Base-by-base conservation (phyloP, 2,113 vertebrate species). In the Heteronetta atricapilla region DNA sequence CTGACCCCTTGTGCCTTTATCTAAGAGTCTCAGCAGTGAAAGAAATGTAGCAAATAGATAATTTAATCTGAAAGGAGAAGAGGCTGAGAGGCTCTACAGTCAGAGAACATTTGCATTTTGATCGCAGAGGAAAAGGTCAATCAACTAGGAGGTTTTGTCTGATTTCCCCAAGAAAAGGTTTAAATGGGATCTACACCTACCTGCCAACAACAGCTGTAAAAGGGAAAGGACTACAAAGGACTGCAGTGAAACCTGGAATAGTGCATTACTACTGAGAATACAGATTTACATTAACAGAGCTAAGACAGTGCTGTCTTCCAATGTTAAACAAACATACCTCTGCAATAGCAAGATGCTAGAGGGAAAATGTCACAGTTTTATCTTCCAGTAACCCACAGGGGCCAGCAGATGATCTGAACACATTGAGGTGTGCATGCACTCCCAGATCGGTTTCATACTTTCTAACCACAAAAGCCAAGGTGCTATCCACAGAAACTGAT, bases 1-100 rank as follows among this genome's bases (percentile, higher is more conserved):
- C 88, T 97, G 97, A 97, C 96, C 95, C 44, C 96, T 96, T 92
- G 94, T 97, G 96, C 48, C 62, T 85, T 84, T 80, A 64, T 7
- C 53, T 73, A 74, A 88, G n/a, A 3, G 8, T 63, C 40, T 88
- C 34, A n/a, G 59, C 8, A 33, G 33, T 40, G 87, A 95, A 86
- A 3, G 0, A 1, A 67, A 92, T 1, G 1, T 7, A n/a, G 36
- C 18, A 94, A 94, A 76, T 10, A 40, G 5, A 8, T 50, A 34
- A 70, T 38, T 73, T 53, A 34, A 67, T 48, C 69, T 48, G 12
- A 48, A 74, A 90, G 16, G 19, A 64, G 18, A 86, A 64, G 29
- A 0, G 2, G 2, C 6, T 82, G 44, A 31, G n/a, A 86, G 55
- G 42, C 5, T 50, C 28, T 62, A 53, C 10, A 42, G 36, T 53